Base-by-base conservation (phyloP, 2,113 vertebrate species). In the Crotalus viridis region DNA sequence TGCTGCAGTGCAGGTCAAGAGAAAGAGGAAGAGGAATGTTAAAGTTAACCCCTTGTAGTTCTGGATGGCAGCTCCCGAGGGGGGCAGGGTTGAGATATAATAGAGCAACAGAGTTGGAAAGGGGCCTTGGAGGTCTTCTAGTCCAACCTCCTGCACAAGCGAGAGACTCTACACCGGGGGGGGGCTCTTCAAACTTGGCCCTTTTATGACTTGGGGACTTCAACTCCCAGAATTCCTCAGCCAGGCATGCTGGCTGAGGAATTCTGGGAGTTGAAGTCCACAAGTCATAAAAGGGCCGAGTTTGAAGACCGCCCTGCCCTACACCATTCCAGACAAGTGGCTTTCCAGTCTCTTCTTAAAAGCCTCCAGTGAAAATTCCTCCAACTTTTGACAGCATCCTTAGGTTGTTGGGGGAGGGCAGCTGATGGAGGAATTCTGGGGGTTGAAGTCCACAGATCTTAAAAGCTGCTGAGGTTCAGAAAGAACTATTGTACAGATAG, bases 31-130 rank as follows among this genome's bases (percentile, higher is more conserved):
- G 96, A 95, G 95, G 93, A 96, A 96, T 89, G 94, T 69, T 15
- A 21, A 28, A 59, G 55, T 97, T 97, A 97, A 97, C 97, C 95
- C 96, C 17, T 91, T 94, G 94, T 89, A 92, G 91, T 94, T 95
- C 96, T 89, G 93, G 95, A 28, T 3, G 48, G 54, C 39, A 10
- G 9, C 69, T 89, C 52, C 43, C 15, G 1, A 48, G 48, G 21
- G 86, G 57, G 90, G 39, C 69, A 51, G 81, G 59, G 24, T 39
- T n/a, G 21, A 90, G 9, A 43, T 28, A 33, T n/a, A 81, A 69
- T 1, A 5, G 64, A 5, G n/a, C 5, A 33, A 15, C 28, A n/a
- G 4, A n/a, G 28, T 69, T 15, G 12, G 64, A 69, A 48, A 33
- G 28, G 64, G 28, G 13, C 28, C 64, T 15, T 5, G 12, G 64